Evolutionary conservation across 2,113 vertebrate species (phyloP).

Genomic region (Myotis davidii): DNA sequence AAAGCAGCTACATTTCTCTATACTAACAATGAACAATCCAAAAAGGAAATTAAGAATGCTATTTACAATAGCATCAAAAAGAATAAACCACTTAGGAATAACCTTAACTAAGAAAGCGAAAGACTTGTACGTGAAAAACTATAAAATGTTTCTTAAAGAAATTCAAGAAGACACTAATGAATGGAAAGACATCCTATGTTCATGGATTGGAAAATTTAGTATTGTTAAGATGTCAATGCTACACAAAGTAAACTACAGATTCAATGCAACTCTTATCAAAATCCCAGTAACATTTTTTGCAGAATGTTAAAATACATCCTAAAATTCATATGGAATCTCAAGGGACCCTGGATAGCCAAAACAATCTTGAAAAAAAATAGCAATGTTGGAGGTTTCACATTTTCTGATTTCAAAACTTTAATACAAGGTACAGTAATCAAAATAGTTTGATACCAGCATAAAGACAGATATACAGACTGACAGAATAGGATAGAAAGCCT

Average conservation of each 20-base stretch:
- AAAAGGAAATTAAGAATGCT: not conserved
- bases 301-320: not conserved
- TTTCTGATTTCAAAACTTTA: not conserved
- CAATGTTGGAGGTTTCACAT: not conserved
- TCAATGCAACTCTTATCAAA: not conserved
- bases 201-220: not conserved
- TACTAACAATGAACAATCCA: not conserved
- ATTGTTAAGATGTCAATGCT: not conserved
- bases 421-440: not conserved
- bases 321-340: conserved; percentile 14
- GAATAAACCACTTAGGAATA: not conserved
- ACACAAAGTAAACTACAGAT: not conserved
- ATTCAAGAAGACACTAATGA: not conserved
- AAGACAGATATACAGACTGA: not conserved
- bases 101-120: not conserved
- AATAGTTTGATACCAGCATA: not conserved
- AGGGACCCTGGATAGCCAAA: not conserved
- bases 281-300: not conserved
- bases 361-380: not conserved
- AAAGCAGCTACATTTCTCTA: not conserved
- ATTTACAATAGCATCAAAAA: not conserved
- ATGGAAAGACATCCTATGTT: not conserved
- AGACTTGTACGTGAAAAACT: not conserved
- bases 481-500: not conserved
- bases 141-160: not conserved